Evolutionary conservation across 2,113 vertebrate species (phyloP).

Genomic region (Formicarius rufipectus): DNA sequence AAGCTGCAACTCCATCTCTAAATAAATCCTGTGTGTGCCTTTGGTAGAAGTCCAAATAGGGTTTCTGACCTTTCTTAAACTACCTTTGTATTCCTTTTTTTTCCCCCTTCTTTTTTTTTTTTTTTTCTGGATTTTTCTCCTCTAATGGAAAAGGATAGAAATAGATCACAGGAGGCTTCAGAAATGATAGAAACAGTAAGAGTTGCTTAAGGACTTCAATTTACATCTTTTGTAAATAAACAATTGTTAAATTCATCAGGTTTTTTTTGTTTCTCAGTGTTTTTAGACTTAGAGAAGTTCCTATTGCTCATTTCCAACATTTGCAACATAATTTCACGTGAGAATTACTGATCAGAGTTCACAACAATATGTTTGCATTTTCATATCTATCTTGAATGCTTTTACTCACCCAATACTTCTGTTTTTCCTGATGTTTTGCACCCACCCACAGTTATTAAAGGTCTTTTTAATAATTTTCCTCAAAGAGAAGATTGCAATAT

Average conservation of each 20-base stretch:
- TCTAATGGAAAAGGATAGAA: not conserved
- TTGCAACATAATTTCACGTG: not conserved
- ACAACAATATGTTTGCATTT: not conserved
- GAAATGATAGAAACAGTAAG: not conserved
- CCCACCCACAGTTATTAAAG: not conserved
- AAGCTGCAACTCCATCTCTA: slow-evolving; percentile 35
- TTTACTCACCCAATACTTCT: not conserved
- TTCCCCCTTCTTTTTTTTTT: accelerated
- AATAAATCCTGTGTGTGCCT: not conserved
- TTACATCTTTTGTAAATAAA: not conserved
- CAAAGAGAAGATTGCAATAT: not conserved
- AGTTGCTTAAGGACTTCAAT: not conserved
- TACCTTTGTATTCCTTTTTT: not conserved
- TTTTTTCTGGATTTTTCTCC: not conserved
- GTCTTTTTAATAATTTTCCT: not conserved
- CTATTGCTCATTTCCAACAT: not conserved
- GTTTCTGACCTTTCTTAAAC: slow-evolving; percentile 18
- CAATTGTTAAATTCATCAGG: not conserved
- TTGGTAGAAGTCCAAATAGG: slow-evolving; percentile 12
- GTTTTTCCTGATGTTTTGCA: not conserved
- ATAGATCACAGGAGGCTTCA: not conserved
- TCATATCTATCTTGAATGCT: not conserved
- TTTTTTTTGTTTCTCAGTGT: not conserved
- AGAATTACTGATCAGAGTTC: not conserved
- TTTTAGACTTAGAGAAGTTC: not conserved